These are phyloP conservation scores for Hypercompe scribonia DNA, from an alignment of 2,888 invertebrate species.

Conservation along the genomic window DNA sequence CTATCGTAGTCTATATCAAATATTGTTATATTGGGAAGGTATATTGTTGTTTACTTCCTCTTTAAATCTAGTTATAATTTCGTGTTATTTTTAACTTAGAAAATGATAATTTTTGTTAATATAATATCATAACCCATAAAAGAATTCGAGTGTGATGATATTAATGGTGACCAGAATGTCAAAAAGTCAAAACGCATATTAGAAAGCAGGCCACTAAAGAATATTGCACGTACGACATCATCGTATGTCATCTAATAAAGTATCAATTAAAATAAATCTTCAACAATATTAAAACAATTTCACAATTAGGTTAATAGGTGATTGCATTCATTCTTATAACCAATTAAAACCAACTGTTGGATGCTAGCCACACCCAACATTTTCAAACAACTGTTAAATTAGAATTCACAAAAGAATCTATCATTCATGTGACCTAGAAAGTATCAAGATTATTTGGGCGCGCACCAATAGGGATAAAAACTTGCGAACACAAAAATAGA, in stretches of 20 bases:
- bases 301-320: conserved; percentile 14
- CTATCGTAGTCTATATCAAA: background rate
- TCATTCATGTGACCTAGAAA: conserved; percentile 58
- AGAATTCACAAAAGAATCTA: background rate
- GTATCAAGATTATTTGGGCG: conserved; percentile 65
- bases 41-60: background rate
- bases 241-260: background rate
- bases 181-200: too few relatives aligned
- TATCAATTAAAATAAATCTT: background rate
- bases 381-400: background rate
- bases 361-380: conserved; percentile 11
- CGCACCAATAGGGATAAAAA: conserved; percentile 74
- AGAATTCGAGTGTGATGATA: background rate
- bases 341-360: conserved; percentile 11
- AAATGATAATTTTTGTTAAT: too few relatives aligned
- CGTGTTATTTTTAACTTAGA: background rate
- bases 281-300: background rate
- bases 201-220: background rate
- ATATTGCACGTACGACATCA: background rate
- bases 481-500: conserved; percentile 82
- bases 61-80: background rate
- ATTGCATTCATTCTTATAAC: conserved; percentile 5
- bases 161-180: background rate
- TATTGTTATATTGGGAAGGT: background rate
- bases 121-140: background rate